phyloP scores from a whole-genome alignment of 2,113 vertebrate genomes.

The Lipophrys pholis region DNA sequence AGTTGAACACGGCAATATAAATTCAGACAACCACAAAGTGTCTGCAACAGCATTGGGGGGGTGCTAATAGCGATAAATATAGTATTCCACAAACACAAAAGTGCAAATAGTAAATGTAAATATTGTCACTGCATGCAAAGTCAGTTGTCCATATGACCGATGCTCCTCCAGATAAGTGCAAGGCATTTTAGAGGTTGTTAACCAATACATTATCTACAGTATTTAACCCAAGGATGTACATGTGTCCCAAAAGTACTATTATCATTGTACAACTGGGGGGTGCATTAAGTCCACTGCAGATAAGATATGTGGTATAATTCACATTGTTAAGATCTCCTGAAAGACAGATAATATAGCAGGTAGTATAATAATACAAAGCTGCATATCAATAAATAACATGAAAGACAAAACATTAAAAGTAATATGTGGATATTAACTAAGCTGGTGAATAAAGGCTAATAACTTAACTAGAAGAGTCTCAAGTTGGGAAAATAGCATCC shows the following conservation, averaged over 20 bases:
- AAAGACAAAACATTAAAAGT: too few relatives aligned
- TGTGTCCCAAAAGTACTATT: slow-evolving; percentile 1
- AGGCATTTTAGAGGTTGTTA: neutral
- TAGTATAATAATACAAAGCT: too few relatives aligned
- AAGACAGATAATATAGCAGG: too few relatives aligned
- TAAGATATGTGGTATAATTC: neutral
- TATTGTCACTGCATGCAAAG: neutral
- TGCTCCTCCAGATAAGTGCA: neutral
- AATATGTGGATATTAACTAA: too few relatives aligned
- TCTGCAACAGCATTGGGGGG: too few relatives aligned
- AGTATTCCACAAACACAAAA: neutral
- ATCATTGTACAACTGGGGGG: neutral
- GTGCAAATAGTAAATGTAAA: neutral
- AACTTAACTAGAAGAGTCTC: too few relatives aligned
- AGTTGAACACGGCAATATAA: too few relatives aligned
- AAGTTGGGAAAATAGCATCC: too few relatives aligned
- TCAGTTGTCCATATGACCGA: neutral
- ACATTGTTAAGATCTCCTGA: neutral
- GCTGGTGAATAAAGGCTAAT: too few relatives aligned
- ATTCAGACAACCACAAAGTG: too few relatives aligned
- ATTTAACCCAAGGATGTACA: too few relatives aligned
- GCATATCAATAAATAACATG: too few relatives aligned
- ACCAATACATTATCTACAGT: neutral
- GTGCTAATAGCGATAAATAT: neutral
- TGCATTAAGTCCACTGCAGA: neutral